These are phyloP conservation scores for Cettia cetti DNA, from an alignment of 2,113 vertebrate genomes.

Conservation along the genomic window DNA sequence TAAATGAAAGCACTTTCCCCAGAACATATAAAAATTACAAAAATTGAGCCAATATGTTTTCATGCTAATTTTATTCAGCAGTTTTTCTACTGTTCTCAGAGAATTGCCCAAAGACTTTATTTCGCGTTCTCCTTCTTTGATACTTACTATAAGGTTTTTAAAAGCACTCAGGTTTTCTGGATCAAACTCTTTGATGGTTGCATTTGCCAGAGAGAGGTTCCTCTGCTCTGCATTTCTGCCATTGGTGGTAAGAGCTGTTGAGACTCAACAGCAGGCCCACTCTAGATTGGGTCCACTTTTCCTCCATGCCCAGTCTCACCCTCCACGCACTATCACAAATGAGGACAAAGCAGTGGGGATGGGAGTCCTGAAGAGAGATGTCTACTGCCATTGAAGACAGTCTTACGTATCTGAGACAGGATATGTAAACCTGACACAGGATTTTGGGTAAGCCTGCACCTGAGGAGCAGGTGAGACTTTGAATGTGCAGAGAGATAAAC, in stretches of 20 bases:
- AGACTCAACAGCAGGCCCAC: neutral
- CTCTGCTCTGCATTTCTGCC: neutral
- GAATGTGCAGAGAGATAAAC: neutral
- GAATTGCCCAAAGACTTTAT: neutral
- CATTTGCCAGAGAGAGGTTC: neutral
- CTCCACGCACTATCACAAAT: neutral
- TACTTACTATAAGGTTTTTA: neutral
- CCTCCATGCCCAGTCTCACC: neutral
- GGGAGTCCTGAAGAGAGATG: neutral
- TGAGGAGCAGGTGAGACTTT: neutral
- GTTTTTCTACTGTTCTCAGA: neutral
- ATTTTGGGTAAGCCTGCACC: neutral
- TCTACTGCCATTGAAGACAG: neutral
- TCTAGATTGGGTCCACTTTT: neutral
- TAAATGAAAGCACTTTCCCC: neutral
- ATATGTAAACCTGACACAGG: no score
- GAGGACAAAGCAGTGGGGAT: neutral
- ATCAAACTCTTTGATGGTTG: neutral
- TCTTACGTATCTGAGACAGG: rapidly evolving
- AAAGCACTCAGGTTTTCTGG: neutral
- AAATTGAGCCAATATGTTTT: neutral
- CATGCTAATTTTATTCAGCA: neutral
- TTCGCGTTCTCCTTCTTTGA: neutral
- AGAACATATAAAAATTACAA: neutral
- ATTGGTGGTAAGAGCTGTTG: neutral